phyloP scores from a whole-genome alignment of 2,113 vertebrate species.

The Setophaga coronata region DNA sequence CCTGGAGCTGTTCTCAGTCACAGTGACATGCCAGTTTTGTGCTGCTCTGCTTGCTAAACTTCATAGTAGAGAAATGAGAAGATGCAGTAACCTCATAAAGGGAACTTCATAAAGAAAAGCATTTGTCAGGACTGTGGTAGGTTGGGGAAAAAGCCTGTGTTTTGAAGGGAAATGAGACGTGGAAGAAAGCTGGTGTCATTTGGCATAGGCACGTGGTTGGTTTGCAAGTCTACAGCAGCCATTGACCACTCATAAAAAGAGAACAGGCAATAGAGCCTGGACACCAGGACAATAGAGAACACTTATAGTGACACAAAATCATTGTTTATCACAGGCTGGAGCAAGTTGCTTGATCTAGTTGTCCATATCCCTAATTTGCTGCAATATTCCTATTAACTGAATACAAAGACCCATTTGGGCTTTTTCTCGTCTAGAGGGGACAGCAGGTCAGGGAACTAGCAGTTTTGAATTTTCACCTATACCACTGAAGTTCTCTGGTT shows the following conservation, averaged over 20 bases:
- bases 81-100: not conserved
- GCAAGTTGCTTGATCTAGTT: not conserved
- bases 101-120: not conserved
- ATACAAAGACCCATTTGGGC: not conserved
- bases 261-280: not conserved
- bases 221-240: not conserved
- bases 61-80: not conserved
- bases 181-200: not conserved
- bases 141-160: not conserved
- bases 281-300: not conserved
- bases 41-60: not conserved
- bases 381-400: not conserved
- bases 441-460: not conserved
- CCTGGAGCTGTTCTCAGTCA: not conserved
- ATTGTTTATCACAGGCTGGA: not conserved
- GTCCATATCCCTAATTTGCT: not conserved
- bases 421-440: not conserved
- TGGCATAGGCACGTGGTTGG: not conserved
- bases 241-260: not conserved
- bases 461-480: not conserved
- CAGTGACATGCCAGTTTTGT: rapidly evolving
- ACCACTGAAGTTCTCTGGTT: not conserved
- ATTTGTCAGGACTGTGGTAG: not conserved
- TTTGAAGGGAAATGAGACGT: not conserved
- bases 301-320: not conserved